Conservation (phyloP, 2,888 invertebrate genomes). For the Calameuta filiformis region DNA sequence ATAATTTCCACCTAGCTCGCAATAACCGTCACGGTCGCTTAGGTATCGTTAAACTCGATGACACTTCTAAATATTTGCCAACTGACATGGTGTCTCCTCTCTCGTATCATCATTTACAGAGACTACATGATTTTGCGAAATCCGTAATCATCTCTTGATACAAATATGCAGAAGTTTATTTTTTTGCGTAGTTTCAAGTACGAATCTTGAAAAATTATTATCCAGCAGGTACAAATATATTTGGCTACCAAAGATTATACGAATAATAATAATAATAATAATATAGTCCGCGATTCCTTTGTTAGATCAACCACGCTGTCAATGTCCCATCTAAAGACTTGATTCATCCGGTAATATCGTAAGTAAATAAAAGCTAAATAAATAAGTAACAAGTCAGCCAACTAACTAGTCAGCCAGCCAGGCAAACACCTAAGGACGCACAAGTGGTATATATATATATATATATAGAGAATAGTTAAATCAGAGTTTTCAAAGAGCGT, state of each 20-base stretch:
- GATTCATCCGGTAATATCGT: background rate
- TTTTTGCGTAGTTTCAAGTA: background rate
- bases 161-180: background rate
- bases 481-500: background rate
- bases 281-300: background rate
- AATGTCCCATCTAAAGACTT: background rate
- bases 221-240: background rate
- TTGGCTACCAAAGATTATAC: background rate
- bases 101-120: background rate
- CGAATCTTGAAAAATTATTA: background rate
- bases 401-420: background rate
- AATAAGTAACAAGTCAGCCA: background rate
- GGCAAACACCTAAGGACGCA: background rate
- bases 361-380: background rate
- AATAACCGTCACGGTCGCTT: background rate
- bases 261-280: background rate
- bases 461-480: background rate
- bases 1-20: background rate
- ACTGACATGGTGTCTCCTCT: background rate
- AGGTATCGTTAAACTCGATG: background rate
- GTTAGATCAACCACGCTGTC: background rate
- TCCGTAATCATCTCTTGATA: background rate
- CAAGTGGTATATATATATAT: background rate
- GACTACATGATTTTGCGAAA: background rate
- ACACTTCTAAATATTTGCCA: background rate